phyloP scores from a whole-genome alignment of 1,140 invertebrate genomes.

The Drosophila littoralis region DNA sequence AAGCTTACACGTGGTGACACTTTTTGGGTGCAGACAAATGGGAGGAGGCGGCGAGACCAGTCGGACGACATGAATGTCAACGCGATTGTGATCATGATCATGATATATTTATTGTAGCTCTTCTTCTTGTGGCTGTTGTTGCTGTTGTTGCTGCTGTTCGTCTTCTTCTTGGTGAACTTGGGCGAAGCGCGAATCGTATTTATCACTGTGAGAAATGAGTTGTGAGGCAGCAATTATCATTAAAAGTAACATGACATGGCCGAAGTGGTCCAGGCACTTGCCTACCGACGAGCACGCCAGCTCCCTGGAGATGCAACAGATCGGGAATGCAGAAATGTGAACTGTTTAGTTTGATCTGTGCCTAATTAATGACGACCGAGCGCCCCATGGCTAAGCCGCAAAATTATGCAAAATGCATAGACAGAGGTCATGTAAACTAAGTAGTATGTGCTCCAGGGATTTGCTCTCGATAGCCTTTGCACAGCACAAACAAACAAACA shows the following conservation, averaged over 20 bases:
- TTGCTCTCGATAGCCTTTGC: background rate
- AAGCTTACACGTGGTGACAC: slow-evolving; percentile 30
- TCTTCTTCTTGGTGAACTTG: slow-evolving; percentile 1
- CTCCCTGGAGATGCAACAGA: background rate
- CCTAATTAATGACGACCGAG: slow-evolving; percentile 69
- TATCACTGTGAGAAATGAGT: slow-evolving; percentile 80
- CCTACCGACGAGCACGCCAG: too few relatives aligned
- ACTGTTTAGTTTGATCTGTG: slow-evolving; percentile 57
- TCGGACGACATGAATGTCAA: slow-evolving; percentile 37
- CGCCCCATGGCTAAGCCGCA: slow-evolving; percentile 47
- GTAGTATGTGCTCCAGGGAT: slow-evolving; percentile 7
- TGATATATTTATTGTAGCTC: slow-evolving; percentile 5
- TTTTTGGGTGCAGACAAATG: slow-evolving; percentile 37
- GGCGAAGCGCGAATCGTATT: slow-evolving; percentile 55
- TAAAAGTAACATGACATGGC: slow-evolving; percentile 70
- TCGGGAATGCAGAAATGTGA: background rate
- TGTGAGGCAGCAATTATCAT: slow-evolving; percentile 79
- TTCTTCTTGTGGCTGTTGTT: too few relatives aligned
- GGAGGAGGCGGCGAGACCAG: slow-evolving; percentile 6
- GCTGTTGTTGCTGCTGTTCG: background rate
- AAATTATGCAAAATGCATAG: slow-evolving; percentile 60
- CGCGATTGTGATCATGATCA: slow-evolving; percentile 25
- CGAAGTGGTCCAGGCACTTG: too few relatives aligned
- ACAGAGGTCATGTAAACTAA: background rate
- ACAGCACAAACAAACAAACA: slow-evolving; percentile 21